Conservation (phyloP, 2,113 vertebrate species). For the Thalassoma bifasciatum region DNA sequence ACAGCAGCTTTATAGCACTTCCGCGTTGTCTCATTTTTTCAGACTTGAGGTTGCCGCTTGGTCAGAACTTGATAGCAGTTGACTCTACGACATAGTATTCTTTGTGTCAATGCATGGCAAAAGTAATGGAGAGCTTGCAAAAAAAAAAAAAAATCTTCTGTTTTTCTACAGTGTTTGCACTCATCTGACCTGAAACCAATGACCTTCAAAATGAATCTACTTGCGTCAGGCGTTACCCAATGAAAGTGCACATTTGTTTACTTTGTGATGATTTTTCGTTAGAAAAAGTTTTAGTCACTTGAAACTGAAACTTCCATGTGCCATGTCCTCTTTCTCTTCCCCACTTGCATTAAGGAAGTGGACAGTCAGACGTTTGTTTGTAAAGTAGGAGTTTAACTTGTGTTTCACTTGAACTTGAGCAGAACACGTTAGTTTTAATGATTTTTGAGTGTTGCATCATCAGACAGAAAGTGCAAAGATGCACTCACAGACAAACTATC, state of each 20-base stretch:
- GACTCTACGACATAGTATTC: too few relatives aligned
- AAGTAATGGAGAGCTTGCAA: too few relatives aligned
- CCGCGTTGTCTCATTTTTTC: too few relatives aligned
- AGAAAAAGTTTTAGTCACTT: neutral
- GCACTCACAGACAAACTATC: conserved; percentile 2
- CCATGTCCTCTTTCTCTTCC: conserved; percentile 34
- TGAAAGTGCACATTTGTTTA: neutral
- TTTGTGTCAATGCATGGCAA: too few relatives aligned
- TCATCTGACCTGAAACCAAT: too few relatives aligned
- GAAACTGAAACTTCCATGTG: neutral
- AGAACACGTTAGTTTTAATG: neutral
- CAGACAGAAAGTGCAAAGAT: neutral
- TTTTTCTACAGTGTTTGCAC: too few relatives aligned
- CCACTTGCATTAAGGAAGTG: conserved; percentile 16
- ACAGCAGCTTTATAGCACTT: too few relatives aligned
- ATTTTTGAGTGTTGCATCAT: neutral
- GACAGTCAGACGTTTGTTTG: neutral
- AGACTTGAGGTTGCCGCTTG: too few relatives aligned
- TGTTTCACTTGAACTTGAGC: neutral
- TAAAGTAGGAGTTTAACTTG: neutral
- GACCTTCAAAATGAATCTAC: too few relatives aligned
- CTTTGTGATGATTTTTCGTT: neutral
- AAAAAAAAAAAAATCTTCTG: too few relatives aligned
- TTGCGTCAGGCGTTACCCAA: neutral
- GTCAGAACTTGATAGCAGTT: too few relatives aligned